A percentile compares a stretch with the other conserved stretches of the same genome.
These are phyloP conservation scores for Paedocypris sp. DNA, from an alignment of 2,113 vertebrate genomes.

Conservation along the genomic window DNA sequence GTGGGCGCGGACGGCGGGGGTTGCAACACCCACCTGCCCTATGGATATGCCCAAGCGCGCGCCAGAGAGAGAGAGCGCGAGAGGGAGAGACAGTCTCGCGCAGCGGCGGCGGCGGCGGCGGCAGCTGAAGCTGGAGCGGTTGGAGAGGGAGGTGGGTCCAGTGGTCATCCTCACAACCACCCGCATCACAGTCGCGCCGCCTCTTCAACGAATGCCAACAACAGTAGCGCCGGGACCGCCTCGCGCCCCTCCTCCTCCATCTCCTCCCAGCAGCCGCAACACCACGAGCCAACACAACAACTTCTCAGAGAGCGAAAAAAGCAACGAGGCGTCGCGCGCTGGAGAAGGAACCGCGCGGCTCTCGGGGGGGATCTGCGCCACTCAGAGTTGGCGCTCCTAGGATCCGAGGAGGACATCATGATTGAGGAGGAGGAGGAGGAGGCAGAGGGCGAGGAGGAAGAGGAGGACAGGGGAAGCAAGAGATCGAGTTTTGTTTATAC, in stretches of 20 bases:
- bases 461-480: conserved; percentile 45
- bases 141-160: conserved; percentile 42
- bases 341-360: conserved; percentile 55
- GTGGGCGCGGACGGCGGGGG: conserved; percentile 89
- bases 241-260: conserved; percentile 55
- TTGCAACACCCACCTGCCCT: conserved; percentile 91
- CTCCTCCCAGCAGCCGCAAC: conserved; percentile 50
- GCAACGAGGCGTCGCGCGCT: conserved; percentile 59
- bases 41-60: conserved; percentile 76
- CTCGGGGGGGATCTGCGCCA: conserved; percentile 75
- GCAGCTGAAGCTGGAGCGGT: conserved; percentile 56
- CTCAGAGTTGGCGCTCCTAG: conserved; percentile 84
- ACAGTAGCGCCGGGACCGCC: conserved; percentile 56
- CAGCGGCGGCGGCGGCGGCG: conserved; percentile 59
- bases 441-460: conserved; percentile 73
- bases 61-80: conserved; percentile 81
- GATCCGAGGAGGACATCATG: conserved; percentile 89
- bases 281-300: conserved; percentile 55
- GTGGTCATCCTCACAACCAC: conserved; percentile 30
- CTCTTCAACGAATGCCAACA: conserved; percentile 55
- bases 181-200: conserved; percentile 65
- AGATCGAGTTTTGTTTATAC: conserved; percentile 67
- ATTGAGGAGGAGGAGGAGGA: conserved; percentile 73
- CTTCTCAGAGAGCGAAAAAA: conserved; percentile 59
- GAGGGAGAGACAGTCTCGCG: conserved; percentile 63